These are phyloP conservation scores for Porites australiensis DNA, from an alignment of 64 coral and sea anemone species.

Conservation along the genomic window DNA sequence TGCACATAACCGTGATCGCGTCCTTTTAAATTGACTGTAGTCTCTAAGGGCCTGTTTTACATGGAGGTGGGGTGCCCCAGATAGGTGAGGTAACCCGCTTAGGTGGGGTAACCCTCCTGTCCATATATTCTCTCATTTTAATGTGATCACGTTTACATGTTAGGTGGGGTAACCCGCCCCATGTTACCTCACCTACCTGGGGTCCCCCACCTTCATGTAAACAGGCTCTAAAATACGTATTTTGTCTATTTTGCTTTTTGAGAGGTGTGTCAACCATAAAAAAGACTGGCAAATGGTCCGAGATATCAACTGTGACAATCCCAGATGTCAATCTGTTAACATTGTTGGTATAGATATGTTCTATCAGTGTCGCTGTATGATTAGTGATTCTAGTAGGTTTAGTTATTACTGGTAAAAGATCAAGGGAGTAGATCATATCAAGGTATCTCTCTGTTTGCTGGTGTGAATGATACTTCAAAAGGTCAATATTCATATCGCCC, in stretches of 20 bases:
- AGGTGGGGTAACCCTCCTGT: too few relatives aligned
- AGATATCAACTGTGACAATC: conserved; percentile 47
- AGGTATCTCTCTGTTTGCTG: conserved; percentile 51
- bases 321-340: conserved; percentile 12
- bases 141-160: too few relatives aligned
- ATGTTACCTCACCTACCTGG: too few relatives aligned
- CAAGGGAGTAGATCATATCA: conserved; percentile 54
- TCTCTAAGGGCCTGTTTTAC: too few relatives aligned
- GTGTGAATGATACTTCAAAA: conserved; percentile 50
- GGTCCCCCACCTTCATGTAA: too few relatives aligned
- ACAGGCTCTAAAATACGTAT: too few relatives aligned
- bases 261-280: conserved; percentile 17
- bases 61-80: too few relatives aligned
- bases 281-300: conserved; percentile 64
- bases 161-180: too few relatives aligned
- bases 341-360: conserved; percentile 60
- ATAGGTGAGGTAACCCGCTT: too few relatives aligned
- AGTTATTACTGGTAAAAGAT: conserved; percentile 53
- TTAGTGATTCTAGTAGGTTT: conserved; percentile 64
- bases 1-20: too few relatives aligned
- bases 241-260: background rate
- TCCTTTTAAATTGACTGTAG: too few relatives aligned
- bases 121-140: too few relatives aligned
- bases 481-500: conserved; percentile 62
- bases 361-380: conserved; percentile 53